Evolutionary conservation across 2,888 invertebrate species (phyloP).

Genomic region (Orthonevra nobilis): DNA sequence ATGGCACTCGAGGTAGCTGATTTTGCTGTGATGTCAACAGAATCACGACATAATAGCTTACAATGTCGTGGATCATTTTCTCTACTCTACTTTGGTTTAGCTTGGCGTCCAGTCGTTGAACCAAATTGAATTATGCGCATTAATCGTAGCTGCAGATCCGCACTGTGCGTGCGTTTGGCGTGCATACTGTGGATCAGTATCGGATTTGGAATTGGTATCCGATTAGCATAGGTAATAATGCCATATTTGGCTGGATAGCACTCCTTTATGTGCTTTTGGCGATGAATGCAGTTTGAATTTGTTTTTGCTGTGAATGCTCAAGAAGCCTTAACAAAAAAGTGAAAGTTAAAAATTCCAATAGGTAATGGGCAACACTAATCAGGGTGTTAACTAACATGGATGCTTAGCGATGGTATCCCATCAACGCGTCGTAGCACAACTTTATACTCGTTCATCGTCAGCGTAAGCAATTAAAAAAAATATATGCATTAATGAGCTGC

Average conservation of each 20-base stretch:
- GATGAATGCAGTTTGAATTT: no score
- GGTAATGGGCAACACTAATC: no score
- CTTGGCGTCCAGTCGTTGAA: slow-evolving; percentile 40
- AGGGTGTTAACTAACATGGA: no score
- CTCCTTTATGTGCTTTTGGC: no score
- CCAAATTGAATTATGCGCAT: slow-evolving; percentile 63
- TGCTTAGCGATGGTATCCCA: no score
- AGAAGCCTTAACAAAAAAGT: no score
- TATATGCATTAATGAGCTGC: no score
- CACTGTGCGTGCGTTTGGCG: slow-evolving; percentile 20
- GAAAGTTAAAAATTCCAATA: no score
- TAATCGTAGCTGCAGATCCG: slow-evolving; percentile 10
- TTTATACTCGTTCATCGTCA: no score
- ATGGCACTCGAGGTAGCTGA: slow-evolving; percentile 26
- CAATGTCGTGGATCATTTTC: slow-evolving; percentile 57
- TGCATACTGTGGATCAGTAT: slow-evolving; percentile 42
- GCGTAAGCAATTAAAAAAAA: no score
- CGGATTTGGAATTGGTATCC: slow-evolving; percentile 40
- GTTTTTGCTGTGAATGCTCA: no score
- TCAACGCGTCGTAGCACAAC: no score
- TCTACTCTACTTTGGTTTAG: slow-evolving; percentile 5
- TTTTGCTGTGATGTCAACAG: slow-evolving; percentile 64
- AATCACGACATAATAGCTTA: slow-evolving; percentile 70
- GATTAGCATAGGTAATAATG: slow-evolving; percentile 59
- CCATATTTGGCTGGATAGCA: slow-evolving; percentile 45